These are phyloP conservation scores for Drymonia ruficornis DNA, from an alignment of 2,888 invertebrate genomes.

Conservation along the genomic window DNA sequence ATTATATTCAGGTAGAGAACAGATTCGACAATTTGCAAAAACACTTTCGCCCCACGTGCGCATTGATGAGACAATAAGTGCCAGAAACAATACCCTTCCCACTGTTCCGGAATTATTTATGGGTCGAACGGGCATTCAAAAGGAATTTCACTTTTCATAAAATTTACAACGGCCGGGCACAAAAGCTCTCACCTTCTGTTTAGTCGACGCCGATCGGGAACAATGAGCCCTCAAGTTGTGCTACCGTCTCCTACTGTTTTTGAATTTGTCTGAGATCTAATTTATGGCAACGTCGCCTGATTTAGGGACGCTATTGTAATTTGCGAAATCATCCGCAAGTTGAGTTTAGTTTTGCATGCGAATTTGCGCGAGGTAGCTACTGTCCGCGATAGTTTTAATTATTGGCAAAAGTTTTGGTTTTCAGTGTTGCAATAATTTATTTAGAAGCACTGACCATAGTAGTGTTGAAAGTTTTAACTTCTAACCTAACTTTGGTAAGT, in stretches of 20 bases:
- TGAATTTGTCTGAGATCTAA: conserved; percentile 80
- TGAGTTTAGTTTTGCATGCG: conserved; percentile 64
- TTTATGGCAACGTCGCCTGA: conserved; percentile 73
- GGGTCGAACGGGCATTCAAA: conserved; percentile 78
- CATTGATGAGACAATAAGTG: conserved; percentile 81
- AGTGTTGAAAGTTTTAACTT: background rate
- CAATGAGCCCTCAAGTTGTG: conserved; percentile 78
- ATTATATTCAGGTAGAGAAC: conserved; percentile 60
- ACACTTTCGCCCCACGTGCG: conserved; percentile 70
- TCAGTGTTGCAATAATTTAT: conserved; percentile 7
- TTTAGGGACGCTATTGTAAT: conserved; percentile 80
- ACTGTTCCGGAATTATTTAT: conserved; percentile 80
- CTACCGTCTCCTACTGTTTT: conserved; percentile 84
- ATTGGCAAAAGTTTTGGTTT: conserved; percentile 32
- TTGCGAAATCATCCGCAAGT: conserved; percentile 65
- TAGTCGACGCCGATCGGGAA: conserved; percentile 79
- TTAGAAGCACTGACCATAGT: background rate
- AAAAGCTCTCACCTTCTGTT: conserved; percentile 83
- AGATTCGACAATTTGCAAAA: conserved; percentile 69
- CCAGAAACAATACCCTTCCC: conserved; percentile 79
- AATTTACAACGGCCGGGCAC: conserved; percentile 81
- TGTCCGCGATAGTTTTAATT: conserved; percentile 34
- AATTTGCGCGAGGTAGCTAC: conserved; percentile 50
- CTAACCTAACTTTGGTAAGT: conserved; percentile 4
- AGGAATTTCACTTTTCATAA: conserved; percentile 85